These are phyloP conservation scores for Cryptus armator DNA, from an alignment of 2,888 invertebrate species.

Conservation along the genomic window DNA sequence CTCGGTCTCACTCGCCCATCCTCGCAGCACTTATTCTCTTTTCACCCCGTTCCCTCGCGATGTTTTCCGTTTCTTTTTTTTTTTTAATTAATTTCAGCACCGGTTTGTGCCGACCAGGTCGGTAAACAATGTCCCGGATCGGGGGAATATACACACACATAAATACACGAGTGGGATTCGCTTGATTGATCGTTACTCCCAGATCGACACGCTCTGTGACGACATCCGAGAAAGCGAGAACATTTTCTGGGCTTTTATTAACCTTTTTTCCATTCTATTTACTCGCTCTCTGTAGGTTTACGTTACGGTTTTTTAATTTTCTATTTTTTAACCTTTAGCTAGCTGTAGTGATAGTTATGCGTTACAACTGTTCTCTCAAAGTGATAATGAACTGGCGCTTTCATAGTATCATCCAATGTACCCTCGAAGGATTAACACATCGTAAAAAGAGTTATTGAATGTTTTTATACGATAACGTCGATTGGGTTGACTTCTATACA, in stretches of 20 bases:
- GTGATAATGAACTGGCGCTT: no score
- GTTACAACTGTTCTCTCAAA: background rate
- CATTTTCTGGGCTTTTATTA: background rate
- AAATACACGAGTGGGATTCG: constrained; percentile 6
- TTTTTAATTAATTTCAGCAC: constrained; percentile 21
- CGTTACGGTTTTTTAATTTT: background rate
- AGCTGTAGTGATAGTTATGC: background rate
- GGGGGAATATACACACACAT: background rate
- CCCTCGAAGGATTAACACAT: no score
- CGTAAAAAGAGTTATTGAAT: no score
- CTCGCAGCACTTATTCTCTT: constrained; percentile 16
- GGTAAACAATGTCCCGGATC: constrained; percentile 30
- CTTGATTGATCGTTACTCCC: constrained; percentile 37
- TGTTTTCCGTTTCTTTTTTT: constrained; percentile 23
- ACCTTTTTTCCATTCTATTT: background rate
- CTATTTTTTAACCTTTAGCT: background rate
- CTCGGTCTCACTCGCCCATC: background rate
- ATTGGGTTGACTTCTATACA: no score
- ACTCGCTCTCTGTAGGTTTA: background rate
- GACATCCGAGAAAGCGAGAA: background rate
- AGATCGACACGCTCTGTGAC: background rate
- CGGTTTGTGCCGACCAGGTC: constrained; percentile 4
- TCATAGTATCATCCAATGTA: no score
- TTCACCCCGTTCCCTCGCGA: background rate
- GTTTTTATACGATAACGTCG: no score